Evolutionary conservation across 1,140 invertebrate species (phyloP).

Genomic region (Pomphorhynchus laevis): DNA sequence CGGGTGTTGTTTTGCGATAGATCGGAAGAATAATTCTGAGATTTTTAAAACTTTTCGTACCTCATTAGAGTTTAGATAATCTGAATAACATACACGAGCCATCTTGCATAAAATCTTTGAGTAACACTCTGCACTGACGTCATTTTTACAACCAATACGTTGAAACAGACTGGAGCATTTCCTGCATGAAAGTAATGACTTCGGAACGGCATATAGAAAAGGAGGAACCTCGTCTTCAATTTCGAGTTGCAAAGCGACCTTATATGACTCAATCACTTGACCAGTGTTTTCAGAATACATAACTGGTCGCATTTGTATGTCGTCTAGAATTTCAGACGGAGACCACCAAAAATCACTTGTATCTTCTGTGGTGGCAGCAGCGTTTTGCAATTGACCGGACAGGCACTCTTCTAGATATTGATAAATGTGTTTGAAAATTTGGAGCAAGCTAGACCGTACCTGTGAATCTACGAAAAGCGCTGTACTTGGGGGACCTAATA

Average conservation of each 20-base stretch:
- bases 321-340: too few species aligned
- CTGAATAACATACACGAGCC: constrained; percentile 4
- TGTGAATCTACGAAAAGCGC: too few species aligned
- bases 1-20: not conserved
- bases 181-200: not conserved
- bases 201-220: constrained; percentile 4
- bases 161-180: constrained; percentile 4
- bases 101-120: constrained; percentile 8
- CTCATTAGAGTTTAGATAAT: constrained; percentile 9
- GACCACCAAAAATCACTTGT: too few species aligned
- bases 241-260: constrained; percentile 1
- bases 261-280: not conserved
- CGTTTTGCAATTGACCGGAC: too few species aligned
- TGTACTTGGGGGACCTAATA: too few species aligned
- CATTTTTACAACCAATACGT: constrained; percentile 1
- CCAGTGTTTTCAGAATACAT: not conserved
- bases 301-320: too few species aligned
- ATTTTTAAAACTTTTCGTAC: constrained; percentile 8
- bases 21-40: constrained; percentile 8
- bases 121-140: constrained; percentile 5
- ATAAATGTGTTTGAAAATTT: too few species aligned
- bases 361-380: too few species aligned
- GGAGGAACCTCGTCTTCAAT: constrained; percentile 2
- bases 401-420: too few species aligned
- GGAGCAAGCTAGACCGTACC: too few species aligned